Conservation (phyloP, 2,113 vertebrate genomes). For the Myotis yumanensis region DNA sequence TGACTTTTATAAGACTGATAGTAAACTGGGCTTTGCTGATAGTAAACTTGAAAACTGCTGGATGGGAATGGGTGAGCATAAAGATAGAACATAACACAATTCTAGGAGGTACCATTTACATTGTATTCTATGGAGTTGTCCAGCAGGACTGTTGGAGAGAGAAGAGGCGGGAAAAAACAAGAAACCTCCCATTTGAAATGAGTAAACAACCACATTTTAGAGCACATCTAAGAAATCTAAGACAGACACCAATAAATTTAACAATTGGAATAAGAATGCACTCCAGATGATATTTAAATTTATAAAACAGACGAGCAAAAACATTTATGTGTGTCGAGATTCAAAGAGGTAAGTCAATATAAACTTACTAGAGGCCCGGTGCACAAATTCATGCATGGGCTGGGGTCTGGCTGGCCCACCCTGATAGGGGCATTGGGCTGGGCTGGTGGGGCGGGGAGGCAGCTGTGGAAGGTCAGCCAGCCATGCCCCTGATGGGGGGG, state of each 20-base stretch:
- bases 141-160: background rate
- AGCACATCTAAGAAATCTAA: slow-evolving; percentile 2
- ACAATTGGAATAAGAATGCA: slow-evolving; percentile 15
- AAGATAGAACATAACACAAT: background rate
- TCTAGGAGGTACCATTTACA: background rate
- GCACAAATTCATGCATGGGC: too few species aligned
- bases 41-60: background rate
- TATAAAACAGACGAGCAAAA: slow-evolving; percentile 16
- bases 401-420: too few species aligned
- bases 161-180: background rate
- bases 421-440: too few species aligned
- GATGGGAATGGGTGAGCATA: background rate
- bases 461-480: too few species aligned
- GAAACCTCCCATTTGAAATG: background rate
- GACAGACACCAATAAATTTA: background rate
- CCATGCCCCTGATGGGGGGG: too few species aligned
- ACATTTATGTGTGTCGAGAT: background rate
- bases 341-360: background rate
- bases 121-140: background rate
- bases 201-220: slow-evolving; percentile 1
- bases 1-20: background rate
- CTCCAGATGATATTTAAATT: slow-evolving; percentile 25
- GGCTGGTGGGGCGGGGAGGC: rapidly evolving
- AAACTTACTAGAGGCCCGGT: background rate
- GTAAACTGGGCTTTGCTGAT: background rate